Base-by-base conservation (phyloP, 2,888 invertebrate genomes). In the Tuta absoluta region DNA sequence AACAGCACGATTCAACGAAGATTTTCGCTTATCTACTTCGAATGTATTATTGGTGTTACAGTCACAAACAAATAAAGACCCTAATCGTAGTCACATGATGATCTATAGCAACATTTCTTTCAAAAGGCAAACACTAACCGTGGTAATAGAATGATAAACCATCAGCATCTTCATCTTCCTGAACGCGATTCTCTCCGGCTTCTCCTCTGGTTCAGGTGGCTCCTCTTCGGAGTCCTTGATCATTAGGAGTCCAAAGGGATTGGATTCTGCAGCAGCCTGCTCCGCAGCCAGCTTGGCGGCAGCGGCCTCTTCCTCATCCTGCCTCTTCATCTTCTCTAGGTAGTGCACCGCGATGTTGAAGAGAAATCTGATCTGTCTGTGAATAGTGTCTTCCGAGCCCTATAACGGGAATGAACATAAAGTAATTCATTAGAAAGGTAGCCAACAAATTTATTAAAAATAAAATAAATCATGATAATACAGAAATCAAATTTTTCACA, bases 371-470 rank as follows among this genome's bases (percentile, higher is more conserved):
- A 92, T 65, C 68, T 91, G 89, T 63, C 88, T 82, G 64, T 88
- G 80, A 14, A 92, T 72, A 48, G 89, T 88, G 68, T 92, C 91
- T 79, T 92, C 92, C 24, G 92, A 92, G 10, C 92, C 92, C 92
- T 92, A 66, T n/a, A 17, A 23, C n/a, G 3, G 33, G 4, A 33
- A 10, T 33, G 33, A 33, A 33, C 33, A 3, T 1, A 10, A 28
- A 28, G 5, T 28, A 5, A 28, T 28, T 28, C n/a, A n/a, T n/a
- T n/a, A n/a, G n/a, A n/a, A n/a, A n/a, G n/a, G n/a, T n/a, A n/a
- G n/a, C n/a, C n/a, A 37, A 37, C 8, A 37, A 37, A 37, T 37
- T n/a, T n/a, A n/a, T n/a, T n/a, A n/a, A n/a, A n/a, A n/a, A n/a
- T n/a, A n/a, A n/a, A n/a, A n/a, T n/a, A n/a, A n/a, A n/a, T n/a